Evolutionary conservation across 2,113 vertebrate species (phyloP), one percentile per base, ranked within the genome.

Genomic region (Osmerus eperlanus): DNA sequence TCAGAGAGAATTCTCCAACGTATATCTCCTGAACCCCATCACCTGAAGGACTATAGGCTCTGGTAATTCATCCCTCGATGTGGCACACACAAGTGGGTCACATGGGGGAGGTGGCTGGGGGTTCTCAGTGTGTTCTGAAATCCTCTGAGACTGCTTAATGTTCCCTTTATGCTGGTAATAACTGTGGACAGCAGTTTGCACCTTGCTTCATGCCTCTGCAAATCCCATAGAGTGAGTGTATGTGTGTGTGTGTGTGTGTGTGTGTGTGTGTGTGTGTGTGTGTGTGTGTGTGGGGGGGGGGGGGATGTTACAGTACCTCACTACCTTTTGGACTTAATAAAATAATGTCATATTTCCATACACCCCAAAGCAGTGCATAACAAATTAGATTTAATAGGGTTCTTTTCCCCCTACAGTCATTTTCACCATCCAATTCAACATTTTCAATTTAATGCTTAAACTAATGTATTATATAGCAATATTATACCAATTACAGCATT

Each of bases 301-400:
- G 92, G 92, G 93, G 91, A 92, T 91, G 87, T 87, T 90, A 90
- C 91, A 88, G 89, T 91, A 91, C 92, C 91, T 92, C 92, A 92
- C 93, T 94, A 96, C 95, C 95, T 96, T 93, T 96, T 92, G 90
- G 93, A 95, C 92, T 92, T 91, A 91, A 92, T 91, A 93, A 94
- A 92, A 91, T 93, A 93, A 93, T 93, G 81, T 83, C 78, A 29
- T 90, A 91, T 93, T 93, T 94, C 93, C 90, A 95, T 96, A 94
- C 94, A 85, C 93, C 94, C 94, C 94, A 94, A 95, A 94, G 93
- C 67, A 84, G 94, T 94, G 94, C 96, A 95, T 96, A 96, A 94
- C 96, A 97, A 97, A 99, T 98, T 95, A 96, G 93, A 95, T 95
- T 95, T 96, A 96, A 96, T 96, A 95, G 94, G 92, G 91, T 94